phyloP scores from a whole-genome alignment of 2,888 invertebrate genomes.

The Dasysyrphus albostriatus region DNA sequence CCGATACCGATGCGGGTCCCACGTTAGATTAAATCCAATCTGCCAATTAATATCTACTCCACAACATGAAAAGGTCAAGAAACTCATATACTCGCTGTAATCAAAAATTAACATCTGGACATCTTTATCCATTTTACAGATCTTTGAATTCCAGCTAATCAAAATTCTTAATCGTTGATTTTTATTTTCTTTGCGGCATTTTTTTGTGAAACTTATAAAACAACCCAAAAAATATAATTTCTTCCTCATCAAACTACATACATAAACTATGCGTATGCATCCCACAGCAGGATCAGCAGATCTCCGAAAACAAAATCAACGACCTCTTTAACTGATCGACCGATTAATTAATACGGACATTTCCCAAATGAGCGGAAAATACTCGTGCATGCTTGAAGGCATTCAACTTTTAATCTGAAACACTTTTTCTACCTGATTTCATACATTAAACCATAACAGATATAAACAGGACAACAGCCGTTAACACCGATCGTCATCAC shows the following conservation, averaged over 20 bases:
- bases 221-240: neutral
- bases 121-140: constrained; percentile 6
- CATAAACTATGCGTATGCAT: constrained; percentile 16
- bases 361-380: constrained; percentile 64
- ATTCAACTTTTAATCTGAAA: constrained; percentile 62
- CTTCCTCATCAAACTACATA: constrained; percentile 44
- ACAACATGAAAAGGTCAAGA: neutral
- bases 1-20: neutral
- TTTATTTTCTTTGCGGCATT: constrained; percentile 6
- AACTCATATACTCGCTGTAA: neutral
- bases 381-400: constrained; percentile 55
- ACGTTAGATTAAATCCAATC: neutral
- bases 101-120: constrained; percentile 3
- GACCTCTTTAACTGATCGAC: constrained; percentile 55
- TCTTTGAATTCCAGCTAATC: constrained; percentile 25
- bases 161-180: constrained; percentile 11
- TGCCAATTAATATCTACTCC: neutral
- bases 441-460: constrained; percentile 41
- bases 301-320: constrained; percentile 33
- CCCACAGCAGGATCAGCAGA: constrained; percentile 41
- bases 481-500: constrained; percentile 62
- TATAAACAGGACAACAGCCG: constrained; percentile 52
- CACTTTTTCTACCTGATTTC: constrained; percentile 73
- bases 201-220: neutral
- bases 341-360: constrained; percentile 69